Percentiles rank a stretch among this genome's conserved stretches.
Conservation (phyloP, 1,140 invertebrate species). For the Brachionus koreanus region DNA sequence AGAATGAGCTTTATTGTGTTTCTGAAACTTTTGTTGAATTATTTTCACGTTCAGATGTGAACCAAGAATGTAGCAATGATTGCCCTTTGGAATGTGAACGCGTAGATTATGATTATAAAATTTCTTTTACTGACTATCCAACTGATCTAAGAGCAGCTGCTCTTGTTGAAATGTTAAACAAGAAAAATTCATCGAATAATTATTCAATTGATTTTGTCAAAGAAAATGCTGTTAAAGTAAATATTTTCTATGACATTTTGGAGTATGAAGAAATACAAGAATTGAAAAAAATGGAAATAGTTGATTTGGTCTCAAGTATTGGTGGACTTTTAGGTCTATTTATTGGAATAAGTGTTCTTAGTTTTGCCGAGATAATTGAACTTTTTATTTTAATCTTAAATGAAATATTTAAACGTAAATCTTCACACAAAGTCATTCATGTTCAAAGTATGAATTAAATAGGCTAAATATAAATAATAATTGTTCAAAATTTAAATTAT, state of each 20-base stretch:
- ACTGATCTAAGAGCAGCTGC: neutral
- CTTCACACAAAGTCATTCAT: no score
- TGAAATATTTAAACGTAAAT: neutral
- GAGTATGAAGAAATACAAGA: neutral
- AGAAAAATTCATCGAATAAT: neutral
- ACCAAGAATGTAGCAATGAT: neutral
- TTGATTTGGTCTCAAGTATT: neutral
- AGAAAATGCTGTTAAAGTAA: neutral
- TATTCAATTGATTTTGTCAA: neutral
- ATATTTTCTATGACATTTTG: neutral
- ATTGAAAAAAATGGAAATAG: neutral
- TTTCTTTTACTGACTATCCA: neutral
- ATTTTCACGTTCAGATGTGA: neutral
- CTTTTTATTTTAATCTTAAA: neutral
- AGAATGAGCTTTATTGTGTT: neutral
- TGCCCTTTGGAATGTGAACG: conserved; percentile 12
- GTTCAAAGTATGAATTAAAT: no score
- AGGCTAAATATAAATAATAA: no score
- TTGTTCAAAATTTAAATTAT: no score
- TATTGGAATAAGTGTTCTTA: neutral
- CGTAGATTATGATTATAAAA: neutral
- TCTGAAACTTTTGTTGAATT: neutral
- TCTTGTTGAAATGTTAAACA: neutral
- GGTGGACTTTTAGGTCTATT: neutral
- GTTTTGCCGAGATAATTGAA: neutral